A percentile compares a stretch with the other conserved stretches of the same genome.
These are phyloP conservation scores for Urocyon cinereoargenteus DNA, from an alignment of 2,797 vertebrate genomes.

Conservation along the genomic window DNA sequence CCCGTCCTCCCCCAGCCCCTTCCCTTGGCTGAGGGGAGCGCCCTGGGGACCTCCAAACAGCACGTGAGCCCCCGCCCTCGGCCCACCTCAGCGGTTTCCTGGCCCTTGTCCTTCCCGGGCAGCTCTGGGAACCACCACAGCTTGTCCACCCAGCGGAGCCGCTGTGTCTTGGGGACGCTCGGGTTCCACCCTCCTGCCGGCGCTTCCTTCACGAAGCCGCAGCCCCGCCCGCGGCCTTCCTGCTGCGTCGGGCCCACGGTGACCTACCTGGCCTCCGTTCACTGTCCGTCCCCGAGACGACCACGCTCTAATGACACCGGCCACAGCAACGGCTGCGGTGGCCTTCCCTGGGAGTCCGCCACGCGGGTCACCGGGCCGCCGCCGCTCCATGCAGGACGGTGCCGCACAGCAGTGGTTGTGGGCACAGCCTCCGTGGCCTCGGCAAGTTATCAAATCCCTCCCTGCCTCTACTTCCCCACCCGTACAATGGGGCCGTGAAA, in stretches of 20 bases:
- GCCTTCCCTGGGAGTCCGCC: background rate
- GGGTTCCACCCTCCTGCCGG: background rate
- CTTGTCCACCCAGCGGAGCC: slow-evolving; percentile 49
- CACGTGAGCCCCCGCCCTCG: background rate
- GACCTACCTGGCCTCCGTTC: background rate
- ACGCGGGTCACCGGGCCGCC: background rate
- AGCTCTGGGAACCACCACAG: background rate
- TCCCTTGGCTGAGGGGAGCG: background rate
- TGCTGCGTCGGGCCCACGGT: background rate
- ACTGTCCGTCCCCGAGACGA: background rate
- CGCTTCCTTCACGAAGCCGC: background rate
- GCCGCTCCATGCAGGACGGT: background rate
- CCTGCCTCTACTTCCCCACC: background rate
- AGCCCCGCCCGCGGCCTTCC: background rate
- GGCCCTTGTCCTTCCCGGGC: background rate
- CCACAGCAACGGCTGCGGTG: background rate
- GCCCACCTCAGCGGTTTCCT: background rate
- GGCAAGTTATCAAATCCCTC: background rate
- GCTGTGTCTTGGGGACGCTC: background rate
- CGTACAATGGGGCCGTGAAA: background rate
- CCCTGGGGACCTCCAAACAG: background rate
- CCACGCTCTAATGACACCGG: background rate
- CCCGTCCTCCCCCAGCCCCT: background rate
- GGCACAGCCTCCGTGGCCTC: background rate
- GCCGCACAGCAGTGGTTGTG: background rate